A percentile compares a stretch with the other conserved stretches of the same genome.
phyloP scores from a whole-genome alignment of 2,888 invertebrate species.

The Ptychoptera contaminata region DNA sequence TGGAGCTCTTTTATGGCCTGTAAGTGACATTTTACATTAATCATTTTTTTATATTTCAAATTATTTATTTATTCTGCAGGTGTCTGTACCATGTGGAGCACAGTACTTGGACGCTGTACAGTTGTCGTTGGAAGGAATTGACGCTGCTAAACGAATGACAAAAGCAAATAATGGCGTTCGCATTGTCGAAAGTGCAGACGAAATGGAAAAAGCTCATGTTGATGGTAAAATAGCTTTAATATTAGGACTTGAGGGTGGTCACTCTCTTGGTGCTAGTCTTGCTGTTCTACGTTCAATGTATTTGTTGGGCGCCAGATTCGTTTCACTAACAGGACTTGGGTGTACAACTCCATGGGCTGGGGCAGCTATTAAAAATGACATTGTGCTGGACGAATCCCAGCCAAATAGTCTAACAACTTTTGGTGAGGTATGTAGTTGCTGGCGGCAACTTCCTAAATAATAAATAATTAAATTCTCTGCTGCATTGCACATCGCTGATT shows the following conservation, averaged over 20 bases:
- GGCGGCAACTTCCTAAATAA: neutral
- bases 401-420: slow-evolving; percentile 29
- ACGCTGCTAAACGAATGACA: slow-evolving; percentile 43
- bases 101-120: slow-evolving; percentile 51
- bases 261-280: slow-evolving; percentile 48
- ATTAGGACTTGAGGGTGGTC: slow-evolving; percentile 49
- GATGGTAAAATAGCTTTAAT: slow-evolving; percentile 43
- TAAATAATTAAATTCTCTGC: neutral
- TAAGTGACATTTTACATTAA: neutral
- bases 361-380: slow-evolving; percentile 15
- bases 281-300: slow-evolving; percentile 49
- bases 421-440: slow-evolving; percentile 24
- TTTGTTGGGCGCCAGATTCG: slow-evolving; percentile 45
- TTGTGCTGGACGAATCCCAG: slow-evolving; percentile 25
- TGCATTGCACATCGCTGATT: neutral
- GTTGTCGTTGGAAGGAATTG: slow-evolving; percentile 48
- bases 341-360: slow-evolving; percentile 50
- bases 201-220: slow-evolving; percentile 42
- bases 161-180: slow-evolving; percentile 34
- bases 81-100: slow-evolving; percentile 40
- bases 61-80: slow-evolving; percentile 7
- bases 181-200: slow-evolving; percentile 38
- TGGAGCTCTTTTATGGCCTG: slow-evolving; percentile 31
- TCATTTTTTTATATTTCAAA: neutral
- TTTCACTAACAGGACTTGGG: slow-evolving; percentile 46